Evolutionary conservation across 2,888 invertebrate genomes (phyloP), one percentile per base, ranked within the genome.

Genomic region (Pegoplata infirma): DNA sequence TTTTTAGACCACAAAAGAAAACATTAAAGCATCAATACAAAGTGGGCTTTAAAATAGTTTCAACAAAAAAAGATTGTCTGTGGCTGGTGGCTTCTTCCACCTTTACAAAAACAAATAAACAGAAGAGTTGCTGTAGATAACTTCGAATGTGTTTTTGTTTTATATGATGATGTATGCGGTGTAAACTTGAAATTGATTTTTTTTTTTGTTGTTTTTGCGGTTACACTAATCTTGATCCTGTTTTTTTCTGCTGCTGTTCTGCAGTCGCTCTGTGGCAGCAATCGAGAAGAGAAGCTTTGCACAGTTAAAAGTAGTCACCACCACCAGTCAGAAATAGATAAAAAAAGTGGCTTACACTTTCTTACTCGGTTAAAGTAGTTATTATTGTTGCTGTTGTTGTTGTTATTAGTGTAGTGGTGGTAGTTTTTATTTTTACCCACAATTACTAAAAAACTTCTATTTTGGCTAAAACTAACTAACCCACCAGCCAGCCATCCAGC

Each of bases 161-260:
- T 53, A 25, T 47, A 66, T 16, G 23, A 44, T 68, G 46, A 67
- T 75, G 59, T 73, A 69, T 58, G 28, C 55, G 71, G 47, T 56
- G 46, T 53, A 79, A 79, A 79, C 79, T 79, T 79, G 71, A 79
- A 79, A 75, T 75, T 71, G 55, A 66, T 75, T 67, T 79, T 67
- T 73, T n/a, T 68, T 51, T 44, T 44, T 23, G 23, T 23, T 51
- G 28, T 44, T 51, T 5, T 55, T 75, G 74, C 44, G 61, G 75
- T 71, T 51, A 67, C 19, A 79, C 67, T 79, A 75, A 79, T 79
- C 71, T 72, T 79, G 79, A 75, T 79, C 75, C 75, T 79, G 75
- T 79, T 79, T 76, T 72, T 66, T 47, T 53, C 51, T 63, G 47
- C 44, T 49, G 59, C 19, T 47, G 53, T n/a, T n/a, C n/a, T n/a